Conservation (phyloP, 2,797 vertebrate species). For the Carduelis carduelis region DNA sequence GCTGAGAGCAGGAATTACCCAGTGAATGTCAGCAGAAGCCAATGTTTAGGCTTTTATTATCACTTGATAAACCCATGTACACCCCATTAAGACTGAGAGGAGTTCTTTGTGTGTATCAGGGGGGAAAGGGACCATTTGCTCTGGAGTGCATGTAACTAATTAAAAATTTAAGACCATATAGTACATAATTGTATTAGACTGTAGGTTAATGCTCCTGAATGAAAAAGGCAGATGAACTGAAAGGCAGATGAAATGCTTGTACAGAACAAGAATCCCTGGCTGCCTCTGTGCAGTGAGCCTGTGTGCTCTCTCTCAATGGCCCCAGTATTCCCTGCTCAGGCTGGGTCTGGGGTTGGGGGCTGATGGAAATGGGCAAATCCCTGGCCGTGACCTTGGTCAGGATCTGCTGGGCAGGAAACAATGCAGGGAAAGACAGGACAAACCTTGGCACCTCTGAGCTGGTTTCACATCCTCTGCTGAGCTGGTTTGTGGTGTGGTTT, state of each 20-base stretch:
- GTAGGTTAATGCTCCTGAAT: conserved; percentile 26
- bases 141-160: not conserved
- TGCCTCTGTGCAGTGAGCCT: not conserved
- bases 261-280: not conserved
- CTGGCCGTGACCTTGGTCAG: not conserved
- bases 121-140: not conserved
- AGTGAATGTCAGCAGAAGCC: conserved; percentile 8
- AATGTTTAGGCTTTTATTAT: conserved; percentile 9
- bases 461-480: not conserved
- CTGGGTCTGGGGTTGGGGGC: fast-evolving
- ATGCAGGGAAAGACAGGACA: not conserved
- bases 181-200: not conserved
- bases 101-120: not conserved
- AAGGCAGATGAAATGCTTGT: not conserved
- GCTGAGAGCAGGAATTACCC: conserved; percentile 2
- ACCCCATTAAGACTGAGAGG: not conserved
- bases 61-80: conserved; percentile 44
- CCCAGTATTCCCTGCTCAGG: not conserved
- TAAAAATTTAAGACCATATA: conserved; percentile 43
- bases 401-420: not conserved
- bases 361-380: not conserved
- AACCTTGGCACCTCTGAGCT: not conserved
- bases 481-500: not conserved
- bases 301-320: not conserved
- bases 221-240: not conserved